Evolutionary conservation across 35 echinoderm and acorn worm species (phyloP), one percentile per base, ranked within the genome.

Genomic region (Acanthaster planci): DNA sequence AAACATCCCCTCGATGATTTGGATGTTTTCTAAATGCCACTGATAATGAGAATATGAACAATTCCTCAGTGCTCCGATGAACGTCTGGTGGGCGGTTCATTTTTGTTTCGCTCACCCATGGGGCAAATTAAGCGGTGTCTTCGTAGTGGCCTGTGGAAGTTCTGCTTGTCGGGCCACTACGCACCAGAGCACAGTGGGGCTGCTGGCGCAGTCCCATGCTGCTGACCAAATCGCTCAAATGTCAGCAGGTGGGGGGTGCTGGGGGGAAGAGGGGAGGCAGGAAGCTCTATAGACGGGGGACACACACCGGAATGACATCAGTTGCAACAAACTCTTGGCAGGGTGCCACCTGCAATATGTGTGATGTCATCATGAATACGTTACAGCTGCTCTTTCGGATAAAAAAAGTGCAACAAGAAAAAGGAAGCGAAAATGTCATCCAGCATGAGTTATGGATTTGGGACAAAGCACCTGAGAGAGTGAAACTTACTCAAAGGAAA

Each of bases 321-420:
- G 42, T 47, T 12, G 30, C 64, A 19, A 72, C 64, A 14, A 59
- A 72, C 30, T 72, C 64, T 72, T 72, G 64, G 64, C 64, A 19
- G 7, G 23, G 23, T 72, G 64, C 64, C 64, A 72, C 64, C 30
- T 31, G 34, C 23, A 34, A 10, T 27, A 34, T 26, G 64, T 14
- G 30, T 47, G 42, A 47, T 47, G 42, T 47, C 42, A 47, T 47
- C 42, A 6, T 12, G 12, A 47, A 47, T 47, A 12, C 42, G 42
- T 47, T 4, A 47, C 4, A 4, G 4, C 42, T 47, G 42, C 42
- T 47, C 42, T 47, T 47, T 47, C 42, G 4, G 42, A 47, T 47
- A 6, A 47, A 4, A 12, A 12, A 47, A 47, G 42, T 6, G 42
- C 12, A 47, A 47, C 4, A 47, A 47, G 42, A 6, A 4, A 47